Evolutionary conservation across 2,113 vertebrate species (phyloP), one percentile per base, ranked within the genome.

Genomic region (Calonectris borealis): DNA sequence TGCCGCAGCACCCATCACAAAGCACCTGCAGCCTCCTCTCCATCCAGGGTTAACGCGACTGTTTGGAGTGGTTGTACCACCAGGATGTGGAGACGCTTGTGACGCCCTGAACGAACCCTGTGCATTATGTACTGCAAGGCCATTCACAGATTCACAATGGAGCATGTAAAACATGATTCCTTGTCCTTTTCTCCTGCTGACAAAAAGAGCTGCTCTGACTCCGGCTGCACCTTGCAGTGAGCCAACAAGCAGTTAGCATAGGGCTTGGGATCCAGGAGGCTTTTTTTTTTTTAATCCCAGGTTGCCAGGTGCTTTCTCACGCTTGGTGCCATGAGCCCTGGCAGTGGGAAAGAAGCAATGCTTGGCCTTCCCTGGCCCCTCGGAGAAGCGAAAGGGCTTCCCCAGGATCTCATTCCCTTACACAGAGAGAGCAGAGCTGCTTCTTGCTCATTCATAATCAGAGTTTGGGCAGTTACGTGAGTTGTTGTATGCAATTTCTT

Each of bases 401-500:
- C 48, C 83, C 27, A 48, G 60, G 16, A 58, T 48, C 86, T 75
- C 87, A 44, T 57, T 83, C 38, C 46, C 65, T 94, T 78, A 36
- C 29, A 40, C 19, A 71, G 65, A 79, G 86, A 94, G 83, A 77
- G 58, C 69, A 80, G 77, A 81, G 61, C 78, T 96, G 90, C 75
- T 96, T 82, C 82, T 94, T 91, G 80, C 51, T 94, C 51, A 31
- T 29, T 69, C 21, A 61, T 92, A 90, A 93, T 96, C 94, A 96
- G 94, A 90, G 57, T 77, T 85, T 72, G 73, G 87, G 61, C 84
- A 90, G 58, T 91, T 96, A 46, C 61, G 60, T 36, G 93, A 96
- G 88, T 91, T 96, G 93, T 95, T 97, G 95, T 94, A 72, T 96
- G 89, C 89, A 91, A 96, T 96, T 97, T 97, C 95, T 83, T 91